These are phyloP conservation scores for Platypus cylindrus DNA, from an alignment of 2,888 invertebrate genomes.

Conservation along the genomic window DNA sequence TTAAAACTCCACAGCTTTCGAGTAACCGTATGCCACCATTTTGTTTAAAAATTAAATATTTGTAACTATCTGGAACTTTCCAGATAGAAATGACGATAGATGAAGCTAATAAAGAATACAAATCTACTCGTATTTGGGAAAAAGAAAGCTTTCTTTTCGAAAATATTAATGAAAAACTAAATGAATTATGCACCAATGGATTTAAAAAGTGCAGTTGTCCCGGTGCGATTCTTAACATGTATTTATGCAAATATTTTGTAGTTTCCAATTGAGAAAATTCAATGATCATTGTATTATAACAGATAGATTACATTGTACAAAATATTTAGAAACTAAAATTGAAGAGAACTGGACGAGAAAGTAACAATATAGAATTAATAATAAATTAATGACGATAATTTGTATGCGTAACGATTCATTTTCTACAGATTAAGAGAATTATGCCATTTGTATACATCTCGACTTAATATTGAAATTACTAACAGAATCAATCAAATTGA, in stretches of 20 bases:
- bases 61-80: slow-evolving; percentile 10
- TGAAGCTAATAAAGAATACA: slow-evolving; percentile 13
- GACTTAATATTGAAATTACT: slow-evolving; percentile 19
- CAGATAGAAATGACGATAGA: slow-evolving; percentile 21
- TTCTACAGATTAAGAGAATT: slow-evolving; percentile 22
- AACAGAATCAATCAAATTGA: slow-evolving; percentile 17
- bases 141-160: slow-evolving; percentile 14
- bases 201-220: slow-evolving; percentile 22
- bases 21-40: no score
- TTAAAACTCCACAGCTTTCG: no score
- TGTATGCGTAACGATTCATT: slow-evolving; percentile 1
- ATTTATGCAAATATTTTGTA: slow-evolving; percentile 14
- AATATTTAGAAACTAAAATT: slow-evolving; percentile 19
- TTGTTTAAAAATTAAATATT: no score
- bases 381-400: background rate
- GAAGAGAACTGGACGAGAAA: slow-evolving; percentile 25
- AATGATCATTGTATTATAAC: slow-evolving; percentile 18
- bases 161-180: slow-evolving; percentile 15
- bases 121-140: no score
- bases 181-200: slow-evolving; percentile 18
- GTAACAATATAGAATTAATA: no score
- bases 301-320: slow-evolving; percentile 20
- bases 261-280: slow-evolving; percentile 22
- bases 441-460: slow-evolving; percentile 18
- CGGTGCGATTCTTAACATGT: no score